These are phyloP conservation scores for Octomys mimax DNA, from an alignment of 2,797 vertebrate genomes.

Conservation along the genomic window DNA sequence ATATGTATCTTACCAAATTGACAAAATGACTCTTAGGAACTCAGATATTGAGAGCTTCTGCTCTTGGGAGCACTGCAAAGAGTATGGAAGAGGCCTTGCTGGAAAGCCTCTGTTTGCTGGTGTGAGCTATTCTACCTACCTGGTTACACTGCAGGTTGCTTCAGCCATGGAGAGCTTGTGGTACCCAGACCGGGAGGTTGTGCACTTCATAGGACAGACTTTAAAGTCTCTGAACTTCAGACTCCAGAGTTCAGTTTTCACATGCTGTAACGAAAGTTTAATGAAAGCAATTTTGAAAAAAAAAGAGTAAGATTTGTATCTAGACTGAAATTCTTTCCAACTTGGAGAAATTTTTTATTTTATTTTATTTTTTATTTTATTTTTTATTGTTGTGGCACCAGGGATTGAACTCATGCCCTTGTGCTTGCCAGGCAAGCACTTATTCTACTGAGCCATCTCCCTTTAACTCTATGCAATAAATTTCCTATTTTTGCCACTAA, in stretches of 20 bases:
- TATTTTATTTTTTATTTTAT: too few relatives aligned
- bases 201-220: neutral
- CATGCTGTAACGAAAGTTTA: neutral
- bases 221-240: neutral
- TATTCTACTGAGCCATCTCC: too few relatives aligned
- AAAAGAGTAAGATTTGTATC: neutral
- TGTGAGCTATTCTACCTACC: neutral
- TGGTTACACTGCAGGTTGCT: neutral
- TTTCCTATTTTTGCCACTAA: neutral
- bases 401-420: too few relatives aligned
- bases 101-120: neutral
- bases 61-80: neutral
- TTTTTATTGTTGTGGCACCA: too few relatives aligned
- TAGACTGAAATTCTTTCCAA: neutral
- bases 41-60: neutral
- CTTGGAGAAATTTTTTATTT: neutral
- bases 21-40: neutral
- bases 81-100: neutral
- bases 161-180: neutral
- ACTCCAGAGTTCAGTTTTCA: neutral
- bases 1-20: neutral
- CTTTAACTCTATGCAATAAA: neutral
- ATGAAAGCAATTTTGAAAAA: neutral
- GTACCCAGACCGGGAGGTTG: neutral
- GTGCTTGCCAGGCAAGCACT: too few relatives aligned